Percentiles rank a stretch among this genome's conserved stretches.
Conservation (phyloP, 1,140 invertebrate species). For the Medauroidea extradentata region DNA sequence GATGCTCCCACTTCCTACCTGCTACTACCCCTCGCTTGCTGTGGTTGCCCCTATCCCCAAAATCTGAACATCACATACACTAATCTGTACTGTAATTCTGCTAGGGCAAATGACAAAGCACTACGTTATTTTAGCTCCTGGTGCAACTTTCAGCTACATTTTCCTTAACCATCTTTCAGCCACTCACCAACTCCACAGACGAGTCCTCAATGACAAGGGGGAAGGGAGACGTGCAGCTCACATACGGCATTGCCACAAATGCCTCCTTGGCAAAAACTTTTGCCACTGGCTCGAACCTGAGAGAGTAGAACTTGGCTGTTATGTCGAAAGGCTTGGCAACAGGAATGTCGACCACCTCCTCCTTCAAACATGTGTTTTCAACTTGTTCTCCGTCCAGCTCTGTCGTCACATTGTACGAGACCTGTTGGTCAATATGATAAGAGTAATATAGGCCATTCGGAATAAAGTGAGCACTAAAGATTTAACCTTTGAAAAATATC, state of each 20-base stretch:
- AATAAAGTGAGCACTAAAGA: no score
- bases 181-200: slow-evolving; percentile 55
- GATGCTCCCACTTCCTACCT: no score
- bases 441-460: no score
- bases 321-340: slow-evolving; percentile 67
- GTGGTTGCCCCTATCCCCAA: no score
- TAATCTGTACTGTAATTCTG: no score
- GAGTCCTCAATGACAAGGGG: slow-evolving; percentile 61
- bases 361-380: slow-evolving; percentile 45
- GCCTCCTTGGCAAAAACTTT: slow-evolving; percentile 63
- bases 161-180: no score
- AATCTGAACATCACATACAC: no score
- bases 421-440: slow-evolving; percentile 33
- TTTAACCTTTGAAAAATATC: no score
- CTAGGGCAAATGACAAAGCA: no score
- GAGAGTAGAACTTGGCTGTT: slow-evolving; percentile 59
- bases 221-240: slow-evolving; percentile 64
- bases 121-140: no score
- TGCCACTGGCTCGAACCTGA: slow-evolving; percentile 57
- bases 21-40: no score
- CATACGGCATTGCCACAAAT: slow-evolving; percentile 63
- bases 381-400: not conserved
- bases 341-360: slow-evolving; percentile 54
- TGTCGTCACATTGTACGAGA: slow-evolving; percentile 38
- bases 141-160: no score